Percentiles rank a stretch among this genome's conserved stretches.
Evolutionary conservation across 2,113 vertebrate genomes (phyloP).

Genomic region (Hyperopisus bebe): DNA sequence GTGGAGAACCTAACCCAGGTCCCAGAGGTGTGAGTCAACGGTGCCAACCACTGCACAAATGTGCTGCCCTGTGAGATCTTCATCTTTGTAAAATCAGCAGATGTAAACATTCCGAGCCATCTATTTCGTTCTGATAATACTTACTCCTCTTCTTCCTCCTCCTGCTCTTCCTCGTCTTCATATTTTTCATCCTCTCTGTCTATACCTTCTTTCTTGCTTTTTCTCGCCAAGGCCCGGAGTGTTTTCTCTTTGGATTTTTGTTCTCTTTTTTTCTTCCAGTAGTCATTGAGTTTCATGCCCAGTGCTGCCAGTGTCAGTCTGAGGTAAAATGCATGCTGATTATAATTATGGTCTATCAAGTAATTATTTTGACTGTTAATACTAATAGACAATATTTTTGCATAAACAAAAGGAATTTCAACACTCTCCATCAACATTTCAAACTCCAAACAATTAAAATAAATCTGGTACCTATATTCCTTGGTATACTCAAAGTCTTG

Average conservation of each 20-base stretch:
- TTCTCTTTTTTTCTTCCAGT: slow-evolving; percentile 64
- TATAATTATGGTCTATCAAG: neutral
- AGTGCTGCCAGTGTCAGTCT: slow-evolving; percentile 55
- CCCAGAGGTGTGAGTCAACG: neutral
- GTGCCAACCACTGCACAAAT: neutral
- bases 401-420: neutral
- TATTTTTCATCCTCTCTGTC: slow-evolving; percentile 31
- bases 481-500: slow-evolving; percentile 78
- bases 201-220: slow-evolving; percentile 19
- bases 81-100: neutral
- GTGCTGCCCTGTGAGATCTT: neutral
- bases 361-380: neutral
- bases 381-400: neutral
- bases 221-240: slow-evolving; percentile 34
- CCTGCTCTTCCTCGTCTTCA: slow-evolving; percentile 22
- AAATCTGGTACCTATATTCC: slow-evolving; percentile 62
- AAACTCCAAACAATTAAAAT: neutral
- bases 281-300: slow-evolving; percentile 71
- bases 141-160: slow-evolving; percentile 23
- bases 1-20: neutral
- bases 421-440: neutral
- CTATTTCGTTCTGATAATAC: slow-evolving; percentile 12
- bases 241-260: slow-evolving; percentile 54
- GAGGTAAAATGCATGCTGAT: neutral
- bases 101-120: neutral